phyloP scores from a whole-genome alignment of 2,888 invertebrate genomes.

The Leucophenga maculata region DNA sequence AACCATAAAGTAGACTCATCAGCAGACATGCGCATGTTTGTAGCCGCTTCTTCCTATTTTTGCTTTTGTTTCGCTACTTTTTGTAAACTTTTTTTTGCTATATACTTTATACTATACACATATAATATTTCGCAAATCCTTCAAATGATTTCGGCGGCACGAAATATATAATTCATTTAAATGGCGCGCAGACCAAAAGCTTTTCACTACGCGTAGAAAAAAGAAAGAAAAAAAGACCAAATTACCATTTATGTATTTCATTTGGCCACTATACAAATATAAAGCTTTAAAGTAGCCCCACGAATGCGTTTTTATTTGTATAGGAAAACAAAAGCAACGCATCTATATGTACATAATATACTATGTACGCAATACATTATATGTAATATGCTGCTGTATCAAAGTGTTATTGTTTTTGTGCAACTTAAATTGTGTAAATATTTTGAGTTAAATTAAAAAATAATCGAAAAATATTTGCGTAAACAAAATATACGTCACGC shows the following conservation, averaged over 20 bases:
- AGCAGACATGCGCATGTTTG: background rate
- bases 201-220: background rate
- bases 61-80: background rate
- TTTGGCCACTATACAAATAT: background rate
- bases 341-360: no score
- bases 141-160: conserved; percentile 71
- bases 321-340: no score
- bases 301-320: no score
- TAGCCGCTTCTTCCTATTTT: background rate
- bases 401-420: background rate
- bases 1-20: background rate
- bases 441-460: conserved; percentile 67
- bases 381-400: no score
- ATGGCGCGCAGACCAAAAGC: conserved; percentile 13
- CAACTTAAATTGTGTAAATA: conserved; percentile 57
- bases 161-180: conserved; percentile 60
- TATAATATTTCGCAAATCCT: conserved; percentile 65
- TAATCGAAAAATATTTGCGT: conserved; percentile 60
- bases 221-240: background rate
- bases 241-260: background rate
- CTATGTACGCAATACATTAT: no score
- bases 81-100: conserved; percentile 2
- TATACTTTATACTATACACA: background rate
- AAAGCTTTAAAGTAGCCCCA: no score
- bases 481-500: conserved; percentile 38